These are phyloP conservation scores for Tragelaphus scriptus DNA, from an alignment of 2,113 vertebrate species.

Conservation along the genomic window DNA sequence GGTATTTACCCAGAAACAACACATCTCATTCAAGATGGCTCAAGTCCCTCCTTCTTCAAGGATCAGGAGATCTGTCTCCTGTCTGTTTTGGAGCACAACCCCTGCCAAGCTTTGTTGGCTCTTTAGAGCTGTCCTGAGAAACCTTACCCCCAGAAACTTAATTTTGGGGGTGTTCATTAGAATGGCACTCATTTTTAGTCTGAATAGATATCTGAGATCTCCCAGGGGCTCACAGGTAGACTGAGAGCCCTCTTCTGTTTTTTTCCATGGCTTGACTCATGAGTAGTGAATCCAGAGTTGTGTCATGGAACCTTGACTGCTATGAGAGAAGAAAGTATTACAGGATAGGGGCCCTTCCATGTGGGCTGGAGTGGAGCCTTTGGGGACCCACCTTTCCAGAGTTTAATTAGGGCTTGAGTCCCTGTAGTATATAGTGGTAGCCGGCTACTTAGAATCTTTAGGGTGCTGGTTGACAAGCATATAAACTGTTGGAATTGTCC, in stretches of 20 bases:
- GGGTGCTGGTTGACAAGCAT: not conserved
- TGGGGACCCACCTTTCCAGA: not conserved
- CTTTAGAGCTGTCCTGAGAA: not conserved
- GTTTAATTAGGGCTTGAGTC: not conserved
- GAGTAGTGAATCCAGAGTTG: not conserved
- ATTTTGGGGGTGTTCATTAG: not conserved
- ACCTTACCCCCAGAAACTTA: not conserved
- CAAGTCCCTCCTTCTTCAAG: not conserved
- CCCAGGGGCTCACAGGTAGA: not conserved
- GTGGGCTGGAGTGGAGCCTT: not conserved
- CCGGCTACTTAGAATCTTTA: not conserved
- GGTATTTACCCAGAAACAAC: not conserved
- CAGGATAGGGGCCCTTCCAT: not conserved
- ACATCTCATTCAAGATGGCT: not conserved
- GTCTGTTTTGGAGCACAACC: not conserved
- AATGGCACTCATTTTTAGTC: not conserved
- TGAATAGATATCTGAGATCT: not conserved
- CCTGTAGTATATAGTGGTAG: not conserved
- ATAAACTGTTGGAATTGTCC: not conserved
- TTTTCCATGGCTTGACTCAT: not conserved
- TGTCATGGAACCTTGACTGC: not conserved
- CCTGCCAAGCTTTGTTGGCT: not conserved
- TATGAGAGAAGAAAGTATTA: not conserved
- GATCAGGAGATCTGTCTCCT: not conserved
- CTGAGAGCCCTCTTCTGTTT: not conserved